Evolutionary conservation across 2,888 invertebrate genomes (phyloP).

Genomic region (Morinoia aosen): DNA sequence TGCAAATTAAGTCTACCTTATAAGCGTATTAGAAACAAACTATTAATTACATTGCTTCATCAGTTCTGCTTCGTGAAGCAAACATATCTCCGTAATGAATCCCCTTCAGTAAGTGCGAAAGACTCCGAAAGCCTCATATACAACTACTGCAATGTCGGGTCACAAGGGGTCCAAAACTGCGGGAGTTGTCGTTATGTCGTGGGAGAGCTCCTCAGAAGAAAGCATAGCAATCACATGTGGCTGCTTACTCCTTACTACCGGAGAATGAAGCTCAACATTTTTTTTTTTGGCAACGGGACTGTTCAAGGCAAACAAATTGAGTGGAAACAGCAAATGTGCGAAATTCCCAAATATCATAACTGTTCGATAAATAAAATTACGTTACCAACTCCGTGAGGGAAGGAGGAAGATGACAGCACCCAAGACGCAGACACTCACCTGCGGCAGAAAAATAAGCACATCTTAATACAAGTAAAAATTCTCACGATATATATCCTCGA

Average conservation of each 20-base stretch:
- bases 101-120: neutral
- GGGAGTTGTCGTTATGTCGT: too few relatives aligned
- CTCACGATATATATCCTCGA: neutral
- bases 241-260: too few relatives aligned
- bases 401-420: neutral
- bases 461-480: neutral
- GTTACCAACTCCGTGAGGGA: neutral
- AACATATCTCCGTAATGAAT: neutral
- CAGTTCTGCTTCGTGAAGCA: neutral
- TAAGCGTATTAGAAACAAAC: neutral
- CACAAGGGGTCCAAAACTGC: neutral
- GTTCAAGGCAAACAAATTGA: neutral
- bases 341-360: neutral
- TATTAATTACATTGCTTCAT: neutral
- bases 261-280: too few relatives aligned
- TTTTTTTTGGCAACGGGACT: too few relatives aligned
- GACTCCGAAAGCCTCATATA: neutral
- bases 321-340: neutral
- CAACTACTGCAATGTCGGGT: neutral
- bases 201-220: too few relatives aligned
- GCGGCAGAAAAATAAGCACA: neutral
- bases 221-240: too few relatives aligned
- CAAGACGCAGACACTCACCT: neutral
- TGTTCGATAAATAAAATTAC: neutral
- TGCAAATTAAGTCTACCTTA: too few relatives aligned